A percentile compares a stretch with the other conserved stretches of the same genome.
Conservation (phyloP, 2,113 vertebrate genomes). For the Platichthys stellatus region DNA sequence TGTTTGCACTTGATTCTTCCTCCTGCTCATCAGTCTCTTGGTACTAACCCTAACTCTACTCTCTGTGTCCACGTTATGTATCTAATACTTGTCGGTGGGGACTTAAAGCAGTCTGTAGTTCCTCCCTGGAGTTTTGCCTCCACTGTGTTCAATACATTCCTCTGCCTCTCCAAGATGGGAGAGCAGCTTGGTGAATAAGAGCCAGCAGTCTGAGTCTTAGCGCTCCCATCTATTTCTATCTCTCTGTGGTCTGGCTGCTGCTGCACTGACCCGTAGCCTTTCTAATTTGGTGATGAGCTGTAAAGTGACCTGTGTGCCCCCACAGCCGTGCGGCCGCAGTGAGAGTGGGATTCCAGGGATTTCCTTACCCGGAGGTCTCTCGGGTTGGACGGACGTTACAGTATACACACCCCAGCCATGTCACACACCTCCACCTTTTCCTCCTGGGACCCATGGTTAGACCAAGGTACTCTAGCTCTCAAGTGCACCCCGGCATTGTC, state of each 20-base stretch:
- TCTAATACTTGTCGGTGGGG: slow-evolving; percentile 26
- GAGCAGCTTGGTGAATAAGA: slow-evolving; percentile 14
- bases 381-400: slow-evolving; percentile 50
- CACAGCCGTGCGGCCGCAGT: slow-evolving; percentile 29
- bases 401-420: slow-evolving; percentile 42
- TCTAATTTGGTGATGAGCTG: slow-evolving; percentile 83
- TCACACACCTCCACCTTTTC: slow-evolving; percentile 25
- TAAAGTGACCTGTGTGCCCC: slow-evolving; percentile 78
- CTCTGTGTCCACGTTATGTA: slow-evolving; percentile 25
- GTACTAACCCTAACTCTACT: not conserved
- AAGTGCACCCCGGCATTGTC: slow-evolving; percentile 70
- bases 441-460: slow-evolving; percentile 56
- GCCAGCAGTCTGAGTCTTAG: slow-evolving; percentile 38
- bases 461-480: slow-evolving; percentile 40
- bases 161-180: slow-evolving; percentile 17
- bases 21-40: not conserved
- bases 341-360: slow-evolving; percentile 76
- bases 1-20: too few relatives aligned
- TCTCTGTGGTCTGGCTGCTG: slow-evolving; percentile 58
- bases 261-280: slow-evolving; percentile 54
- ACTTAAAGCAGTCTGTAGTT: slow-evolving; percentile 22
- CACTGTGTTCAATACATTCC: not conserved
- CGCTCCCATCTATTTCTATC: slow-evolving; percentile 58
- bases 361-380: slow-evolving; percentile 68
- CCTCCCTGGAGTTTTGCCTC: slow-evolving; percentile 26